phyloP scores from a whole-genome alignment of 2,888 invertebrate species.

The Gandaritis pyraliata region DNA sequence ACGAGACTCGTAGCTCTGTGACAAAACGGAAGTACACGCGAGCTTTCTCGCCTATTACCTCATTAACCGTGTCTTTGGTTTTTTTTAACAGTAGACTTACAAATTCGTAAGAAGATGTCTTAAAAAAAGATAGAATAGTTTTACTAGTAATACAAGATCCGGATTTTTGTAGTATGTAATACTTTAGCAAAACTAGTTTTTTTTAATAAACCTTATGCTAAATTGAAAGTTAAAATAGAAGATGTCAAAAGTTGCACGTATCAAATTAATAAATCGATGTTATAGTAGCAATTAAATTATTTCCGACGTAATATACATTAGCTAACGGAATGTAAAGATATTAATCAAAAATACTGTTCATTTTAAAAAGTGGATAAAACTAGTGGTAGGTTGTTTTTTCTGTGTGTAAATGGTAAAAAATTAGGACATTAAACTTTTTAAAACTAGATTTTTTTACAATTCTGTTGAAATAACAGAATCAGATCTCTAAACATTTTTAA shows the following conservation, averaged over 20 bases:
- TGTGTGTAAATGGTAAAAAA: constrained; percentile 7
- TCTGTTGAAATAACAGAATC: no score
- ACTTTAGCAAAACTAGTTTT: neutral
- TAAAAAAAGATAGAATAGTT: neutral
- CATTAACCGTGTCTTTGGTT: constrained; percentile 20
- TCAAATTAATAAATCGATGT: constrained; percentile 44
- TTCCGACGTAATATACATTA: constrained; percentile 52
- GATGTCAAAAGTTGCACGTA: constrained; percentile 40
- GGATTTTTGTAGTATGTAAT: neutral
- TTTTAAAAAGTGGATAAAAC: constrained; percentile 32
- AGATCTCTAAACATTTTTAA: no score
- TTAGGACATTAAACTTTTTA: constrained; percentile 11
- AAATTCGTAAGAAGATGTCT: constrained; percentile 5
- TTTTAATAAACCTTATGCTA: neutral
- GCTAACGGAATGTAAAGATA: constrained; percentile 53
- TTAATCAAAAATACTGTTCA: constrained; percentile 46
- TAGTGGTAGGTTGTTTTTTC: constrained; percentile 15
- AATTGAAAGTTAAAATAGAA: constrained; percentile 4
- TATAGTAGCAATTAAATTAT: constrained; percentile 54
- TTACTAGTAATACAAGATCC: neutral
- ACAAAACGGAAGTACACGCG: constrained; percentile 52
- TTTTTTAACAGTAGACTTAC: constrained; percentile 18
- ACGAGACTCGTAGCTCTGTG: constrained; percentile 73
- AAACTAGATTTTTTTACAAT: neutral
- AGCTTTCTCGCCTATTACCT: constrained; percentile 49